Evolutionary conservation across 2,113 vertebrate species (phyloP).

Genomic region (Siphamia tubifer): DNA sequence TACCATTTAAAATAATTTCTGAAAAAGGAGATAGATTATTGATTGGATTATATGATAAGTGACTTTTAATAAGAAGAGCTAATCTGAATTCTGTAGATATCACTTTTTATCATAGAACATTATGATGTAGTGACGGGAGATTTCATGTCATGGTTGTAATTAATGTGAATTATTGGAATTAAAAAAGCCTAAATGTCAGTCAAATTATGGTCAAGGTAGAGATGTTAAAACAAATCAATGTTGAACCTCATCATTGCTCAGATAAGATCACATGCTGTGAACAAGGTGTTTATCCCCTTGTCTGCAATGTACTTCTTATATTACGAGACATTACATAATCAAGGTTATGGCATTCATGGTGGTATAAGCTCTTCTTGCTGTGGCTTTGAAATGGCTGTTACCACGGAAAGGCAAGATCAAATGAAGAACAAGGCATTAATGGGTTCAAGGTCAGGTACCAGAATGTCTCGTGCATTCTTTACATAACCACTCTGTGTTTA

Average conservation of each 20-base stretch:
- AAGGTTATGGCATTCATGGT: constrained; percentile 57
- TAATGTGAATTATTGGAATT: no score
- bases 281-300: constrained; percentile 39
- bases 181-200: no score
- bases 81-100: constrained; percentile 1
- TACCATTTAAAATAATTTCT: no score
- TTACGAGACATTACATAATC: constrained; percentile 62
- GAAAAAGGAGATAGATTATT: no score
- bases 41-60: no score
- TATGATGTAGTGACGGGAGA: not conserved
- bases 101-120: not conserved
- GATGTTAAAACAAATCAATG: not conserved
- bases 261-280: constrained; percentile 29
- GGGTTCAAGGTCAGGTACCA: constrained; percentile 37
- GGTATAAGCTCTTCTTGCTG: constrained; percentile 36
- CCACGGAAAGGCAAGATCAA: constrained; percentile 45
- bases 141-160: not conserved
- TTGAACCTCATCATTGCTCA: not conserved
- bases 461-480: constrained; percentile 1
- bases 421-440: constrained; percentile 37
- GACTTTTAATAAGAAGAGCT: no score
- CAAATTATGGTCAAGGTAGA: not conserved
- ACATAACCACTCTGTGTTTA: not conserved
- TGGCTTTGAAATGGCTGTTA: constrained; percentile 27
- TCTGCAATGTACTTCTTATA: constrained; percentile 43